These are phyloP conservation scores for Gastracanthus pulcherrimus DNA, from an alignment of 2,888 invertebrate species.

Conservation along the genomic window DNA sequence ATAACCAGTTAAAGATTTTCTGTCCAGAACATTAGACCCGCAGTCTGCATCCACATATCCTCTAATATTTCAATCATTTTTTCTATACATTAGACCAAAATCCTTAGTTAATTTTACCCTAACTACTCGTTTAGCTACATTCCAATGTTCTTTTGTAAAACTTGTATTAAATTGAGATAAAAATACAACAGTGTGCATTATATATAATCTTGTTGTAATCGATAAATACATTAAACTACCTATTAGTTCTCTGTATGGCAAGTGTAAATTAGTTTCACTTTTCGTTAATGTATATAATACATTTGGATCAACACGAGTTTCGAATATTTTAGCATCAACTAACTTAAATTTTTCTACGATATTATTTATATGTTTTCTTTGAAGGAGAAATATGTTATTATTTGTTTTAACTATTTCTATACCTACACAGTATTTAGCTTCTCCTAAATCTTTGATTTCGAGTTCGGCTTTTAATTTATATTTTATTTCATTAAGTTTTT, in stretches of 20 bases:
- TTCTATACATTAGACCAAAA: neutral
- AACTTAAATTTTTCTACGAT: neutral
- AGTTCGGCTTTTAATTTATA: neutral
- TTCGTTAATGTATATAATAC: neutral
- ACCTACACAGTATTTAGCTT: neutral
- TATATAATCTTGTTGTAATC: conserved; percentile 9
- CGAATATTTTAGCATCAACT: neutral
- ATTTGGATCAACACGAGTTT: neutral
- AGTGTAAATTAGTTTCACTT: neutral
- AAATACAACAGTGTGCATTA: conserved; percentile 5
- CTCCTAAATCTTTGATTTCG: conserved; percentile 5
- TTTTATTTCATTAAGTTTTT: neutral
- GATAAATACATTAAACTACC: conserved; percentile 30
- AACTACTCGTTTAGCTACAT: neutral
- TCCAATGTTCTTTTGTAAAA: neutral
- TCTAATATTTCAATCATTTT: conserved; percentile 9
- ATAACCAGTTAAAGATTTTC: neutral
- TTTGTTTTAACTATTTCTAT: neutral
- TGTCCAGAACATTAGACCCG: too few relatives aligned
- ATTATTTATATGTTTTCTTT: neutral
- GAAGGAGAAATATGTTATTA: neutral
- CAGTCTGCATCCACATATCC: too few relatives aligned
- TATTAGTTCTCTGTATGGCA: conserved; percentile 30
- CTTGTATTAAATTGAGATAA: neutral
- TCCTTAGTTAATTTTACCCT: neutral